Base-by-base conservation (phyloP, 2,113 vertebrate species). In the Notarius quadriscutis region DNA sequence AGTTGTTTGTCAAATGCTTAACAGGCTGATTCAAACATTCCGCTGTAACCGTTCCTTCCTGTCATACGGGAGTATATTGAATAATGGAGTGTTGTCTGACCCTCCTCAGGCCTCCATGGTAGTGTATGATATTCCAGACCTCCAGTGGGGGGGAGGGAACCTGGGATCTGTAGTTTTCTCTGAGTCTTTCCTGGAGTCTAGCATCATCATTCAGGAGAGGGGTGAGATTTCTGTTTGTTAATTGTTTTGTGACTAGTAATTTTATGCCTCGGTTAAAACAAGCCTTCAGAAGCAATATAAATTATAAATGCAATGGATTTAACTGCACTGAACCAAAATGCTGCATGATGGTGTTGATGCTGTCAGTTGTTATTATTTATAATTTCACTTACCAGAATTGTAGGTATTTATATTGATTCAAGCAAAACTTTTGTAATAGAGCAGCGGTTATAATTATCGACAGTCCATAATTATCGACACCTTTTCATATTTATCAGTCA, bases 101-200 rank as follows among this genome's bases (percentile, higher is more conserved):
- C 51, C 34, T 62, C 50, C 14, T 14, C 63, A 99, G 98, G 97
- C 97, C 0, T 95, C 94, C 75, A 96, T 99, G 96, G 94, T 94
- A 9, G 90, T 99, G 7, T 96, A 93, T 79, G 97, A 99, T 93
- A 96, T 99, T 89, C 97, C 97, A 69, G 96, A 99, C 89, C 89
- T 97, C 84, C 94, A 95, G 87, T 87, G 93, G 3, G 93, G 93
- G 18, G 91, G 90, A 12, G 96, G 94, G 0, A 92, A 93, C 86
- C 93, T 99, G 88, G 98, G 98, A 18, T 99, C 98, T 50, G 93
- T 99, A 53, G 95, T 98, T 86, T 99, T 99, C 91, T 98, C 98
- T 10, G 98, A 99, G 84, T 97, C 97, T 0, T 99, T 99, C 90
- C 88, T 99, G 89, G 96, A 97, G 25, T 99, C 98, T n/a, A 96